Evolutionary conservation across 2,888 invertebrate genomes (phyloP).

Genomic region (Heliconius ismenius): DNA sequence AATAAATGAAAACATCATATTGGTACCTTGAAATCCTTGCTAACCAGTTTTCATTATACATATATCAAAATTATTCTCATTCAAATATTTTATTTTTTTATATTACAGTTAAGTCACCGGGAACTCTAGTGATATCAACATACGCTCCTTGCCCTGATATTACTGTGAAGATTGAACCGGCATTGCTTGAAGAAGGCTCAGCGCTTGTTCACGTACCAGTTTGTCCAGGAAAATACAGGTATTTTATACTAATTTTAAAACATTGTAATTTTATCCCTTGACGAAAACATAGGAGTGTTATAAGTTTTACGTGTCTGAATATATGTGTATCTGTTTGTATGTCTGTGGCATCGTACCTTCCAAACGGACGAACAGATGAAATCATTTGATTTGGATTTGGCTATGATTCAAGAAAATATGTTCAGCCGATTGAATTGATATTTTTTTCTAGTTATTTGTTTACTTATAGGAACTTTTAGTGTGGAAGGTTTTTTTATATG

Average conservation of each 20-base stretch:
- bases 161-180: constrained; percentile 92
- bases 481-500: not conserved
- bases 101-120: constrained; percentile 86
- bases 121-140: constrained; percentile 96
- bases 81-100: not conserved
- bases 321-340: no score
- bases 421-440: not conserved
- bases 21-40: no score
- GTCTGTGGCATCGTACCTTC: not conserved
- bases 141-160: constrained; percentile 98
- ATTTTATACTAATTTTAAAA: constrained; percentile 1
- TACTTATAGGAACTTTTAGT: not conserved
- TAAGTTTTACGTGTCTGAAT: no score
- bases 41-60: not conserved
- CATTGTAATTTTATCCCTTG: no score
- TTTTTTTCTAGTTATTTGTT: not conserved
- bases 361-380: no score
- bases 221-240: constrained; percentile 85
- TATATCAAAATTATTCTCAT: not conserved
- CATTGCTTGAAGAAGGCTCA: constrained; percentile 87
- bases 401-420: not conserved
- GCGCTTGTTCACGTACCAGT: constrained; percentile 90
- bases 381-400: no score
- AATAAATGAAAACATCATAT: no score
- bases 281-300: no score